These are phyloP conservation scores for Typhlichthys eigenmanni DNA, from an alignment of 2,797 vertebrate species.

Conservation along the genomic window DNA sequence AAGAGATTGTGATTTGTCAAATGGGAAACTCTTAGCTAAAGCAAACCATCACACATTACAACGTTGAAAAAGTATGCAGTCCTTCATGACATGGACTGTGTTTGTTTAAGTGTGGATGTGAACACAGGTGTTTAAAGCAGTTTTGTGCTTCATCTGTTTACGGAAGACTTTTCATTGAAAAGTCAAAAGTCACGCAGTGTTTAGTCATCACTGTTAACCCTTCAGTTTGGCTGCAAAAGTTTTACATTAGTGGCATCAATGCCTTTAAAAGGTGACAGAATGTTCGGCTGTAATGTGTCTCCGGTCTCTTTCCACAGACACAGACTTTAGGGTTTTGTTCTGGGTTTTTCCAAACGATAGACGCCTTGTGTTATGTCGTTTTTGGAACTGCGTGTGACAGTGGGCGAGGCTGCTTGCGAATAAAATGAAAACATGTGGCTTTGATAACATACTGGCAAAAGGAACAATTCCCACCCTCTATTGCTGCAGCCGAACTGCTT, in stretches of 20 bases:
- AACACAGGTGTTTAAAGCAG: background rate
- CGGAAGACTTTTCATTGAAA: background rate
- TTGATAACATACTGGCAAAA: constrained; percentile 48
- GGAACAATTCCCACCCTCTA: constrained; percentile 40
- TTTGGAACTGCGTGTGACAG: constrained; percentile 16
- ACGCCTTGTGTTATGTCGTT: constrained; percentile 22
- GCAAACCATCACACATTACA: background rate
- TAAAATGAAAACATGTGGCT: constrained; percentile 54
- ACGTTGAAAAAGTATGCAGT: too few relatives aligned
- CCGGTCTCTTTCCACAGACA: background rate
- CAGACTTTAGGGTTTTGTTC: constrained; percentile 21
- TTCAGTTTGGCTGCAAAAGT: background rate
- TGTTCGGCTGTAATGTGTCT: constrained; percentile 28
- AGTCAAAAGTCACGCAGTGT: background rate
- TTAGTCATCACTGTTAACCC: background rate
- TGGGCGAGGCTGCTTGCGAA: constrained; percentile 23
- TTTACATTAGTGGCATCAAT: background rate
- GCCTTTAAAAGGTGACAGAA: constrained; percentile 4
- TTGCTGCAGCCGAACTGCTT: constrained; percentile 17
- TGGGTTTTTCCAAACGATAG: constrained; percentile 34
- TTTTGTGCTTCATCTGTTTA: background rate
- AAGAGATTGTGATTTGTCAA: too few relatives aligned
- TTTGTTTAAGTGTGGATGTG: background rate
- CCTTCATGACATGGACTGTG: too few relatives aligned
- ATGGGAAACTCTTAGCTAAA: too few relatives aligned